phyloP scores from a whole-genome alignment of 2,797 vertebrate species.

The Amblyopsis hoosieri region DNA sequence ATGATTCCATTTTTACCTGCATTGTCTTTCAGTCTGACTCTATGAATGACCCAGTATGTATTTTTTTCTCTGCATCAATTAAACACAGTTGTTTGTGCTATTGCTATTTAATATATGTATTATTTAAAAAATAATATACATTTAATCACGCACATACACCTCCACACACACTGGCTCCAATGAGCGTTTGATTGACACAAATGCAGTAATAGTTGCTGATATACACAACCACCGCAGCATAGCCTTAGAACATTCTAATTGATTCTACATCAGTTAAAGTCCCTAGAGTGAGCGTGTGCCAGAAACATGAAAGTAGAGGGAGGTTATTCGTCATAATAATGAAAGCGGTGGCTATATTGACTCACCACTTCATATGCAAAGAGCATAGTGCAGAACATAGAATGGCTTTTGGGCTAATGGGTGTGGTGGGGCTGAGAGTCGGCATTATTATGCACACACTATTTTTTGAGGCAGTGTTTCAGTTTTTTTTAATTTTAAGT shows the following conservation, averaged over 20 bases:
- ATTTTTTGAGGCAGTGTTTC: background rate
- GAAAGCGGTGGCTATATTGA: background rate
- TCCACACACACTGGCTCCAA: background rate
- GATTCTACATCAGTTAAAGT: constrained; percentile 26
- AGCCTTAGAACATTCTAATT: constrained; percentile 16
- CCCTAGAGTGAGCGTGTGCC: constrained; percentile 8
- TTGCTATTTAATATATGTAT: constrained; percentile 11
- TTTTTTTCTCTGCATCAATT: constrained; percentile 2
- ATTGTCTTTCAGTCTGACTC: constrained; percentile 7
- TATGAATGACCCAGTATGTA: constrained; percentile 7
- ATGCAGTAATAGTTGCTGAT: constrained; percentile 3
- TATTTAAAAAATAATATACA: background rate
- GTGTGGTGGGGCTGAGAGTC: background rate
- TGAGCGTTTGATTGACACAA: background rate
- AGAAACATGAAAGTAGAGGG: constrained; percentile 16
- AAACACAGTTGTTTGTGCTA: background rate
- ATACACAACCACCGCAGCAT: constrained; percentile 3
- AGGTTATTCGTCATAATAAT: constrained; percentile 17
- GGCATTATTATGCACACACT: background rate
- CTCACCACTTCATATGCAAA: constrained; percentile 11
- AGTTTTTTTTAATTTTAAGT: too few species aligned
- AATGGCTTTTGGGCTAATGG: background rate
- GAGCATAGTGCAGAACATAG: background rate
- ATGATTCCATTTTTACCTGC: background rate
- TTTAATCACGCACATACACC: background rate